Percentiles rank a stretch among this genome's conserved stretches.
These are phyloP conservation scores for Ranitomeya imitator DNA, from an alignment of 2,113 vertebrate genomes.

Conservation along the genomic window DNA sequence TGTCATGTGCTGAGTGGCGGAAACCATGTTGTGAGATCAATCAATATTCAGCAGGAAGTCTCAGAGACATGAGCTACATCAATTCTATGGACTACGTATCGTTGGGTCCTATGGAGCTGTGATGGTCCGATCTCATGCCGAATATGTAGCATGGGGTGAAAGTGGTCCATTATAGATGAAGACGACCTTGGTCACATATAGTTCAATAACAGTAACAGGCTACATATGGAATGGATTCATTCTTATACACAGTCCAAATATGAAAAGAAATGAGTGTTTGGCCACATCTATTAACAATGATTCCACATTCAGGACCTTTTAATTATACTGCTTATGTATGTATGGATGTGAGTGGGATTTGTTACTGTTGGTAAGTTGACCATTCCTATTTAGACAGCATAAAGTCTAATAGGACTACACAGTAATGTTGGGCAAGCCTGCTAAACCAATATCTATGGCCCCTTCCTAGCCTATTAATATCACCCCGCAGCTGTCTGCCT, in stretches of 20 bases:
- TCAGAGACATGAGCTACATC: neutral
- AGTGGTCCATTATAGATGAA: neutral
- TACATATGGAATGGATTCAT: neutral
- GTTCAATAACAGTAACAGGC: neutral
- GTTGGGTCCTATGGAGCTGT: neutral
- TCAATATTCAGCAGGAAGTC: constrained; percentile 1
- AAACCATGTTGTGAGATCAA: neutral
- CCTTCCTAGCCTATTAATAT: too few species aligned
- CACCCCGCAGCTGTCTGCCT: too few species aligned
- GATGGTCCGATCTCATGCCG: neutral
- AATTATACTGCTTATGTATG: neutral
- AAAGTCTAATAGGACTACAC: too few species aligned
- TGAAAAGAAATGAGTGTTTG: neutral
- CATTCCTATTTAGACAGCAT: too few species aligned
- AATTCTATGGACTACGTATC: neutral
- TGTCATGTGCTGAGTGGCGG: neutral
- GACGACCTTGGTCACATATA: neutral
- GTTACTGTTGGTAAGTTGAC: too few species aligned
- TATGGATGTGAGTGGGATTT: neutral
- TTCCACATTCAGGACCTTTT: neutral
- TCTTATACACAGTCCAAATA: neutral
- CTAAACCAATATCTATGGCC: too few species aligned
- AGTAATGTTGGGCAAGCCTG: too few species aligned
- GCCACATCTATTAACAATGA: neutral
- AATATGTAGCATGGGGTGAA: neutral